These are phyloP conservation scores for Rhinoderma darwinii DNA, from an alignment of 2,113 vertebrate genomes.

Conservation along the genomic window DNA sequence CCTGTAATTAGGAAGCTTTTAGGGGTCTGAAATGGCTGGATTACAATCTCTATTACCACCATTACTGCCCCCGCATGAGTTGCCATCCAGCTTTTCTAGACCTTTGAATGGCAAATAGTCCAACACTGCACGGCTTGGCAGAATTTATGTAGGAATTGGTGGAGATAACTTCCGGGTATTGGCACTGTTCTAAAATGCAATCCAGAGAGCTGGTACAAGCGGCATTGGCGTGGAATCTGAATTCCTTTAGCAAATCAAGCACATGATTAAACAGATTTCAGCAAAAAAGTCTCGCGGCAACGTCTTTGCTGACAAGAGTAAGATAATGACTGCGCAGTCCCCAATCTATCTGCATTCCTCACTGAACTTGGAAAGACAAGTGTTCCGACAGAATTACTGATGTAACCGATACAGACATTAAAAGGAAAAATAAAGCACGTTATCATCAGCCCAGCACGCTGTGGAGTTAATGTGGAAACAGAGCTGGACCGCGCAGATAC, in stretches of 20 bases:
- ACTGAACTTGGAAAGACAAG: slow-evolving; percentile 57
- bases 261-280: slow-evolving; percentile 46
- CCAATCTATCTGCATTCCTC: slow-evolving; percentile 47
- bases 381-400: background rate
- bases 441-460: slow-evolving; percentile 37
- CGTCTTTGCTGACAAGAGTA: background rate
- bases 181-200: background rate
- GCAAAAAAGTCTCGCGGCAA: accelerated
- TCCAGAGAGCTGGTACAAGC: background rate
- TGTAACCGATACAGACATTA: background rate
- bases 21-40: no score
- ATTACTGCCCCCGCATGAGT: no score
- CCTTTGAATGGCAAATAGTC: no score
- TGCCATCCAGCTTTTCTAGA: no score
- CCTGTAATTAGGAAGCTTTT: no score
- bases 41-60: no score
- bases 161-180: no score
- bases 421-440: background rate
- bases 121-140: no score
- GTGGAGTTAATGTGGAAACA: slow-evolving; percentile 46
- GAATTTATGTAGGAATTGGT: no score
- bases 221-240: background rate
- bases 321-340: background rate
- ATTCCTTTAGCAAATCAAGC: background rate
- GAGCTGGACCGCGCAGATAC: slow-evolving; percentile 38